These are phyloP conservation scores for Chymomyza amoena DNA, from an alignment of 2,888 invertebrate genomes.

Conservation along the genomic window DNA sequence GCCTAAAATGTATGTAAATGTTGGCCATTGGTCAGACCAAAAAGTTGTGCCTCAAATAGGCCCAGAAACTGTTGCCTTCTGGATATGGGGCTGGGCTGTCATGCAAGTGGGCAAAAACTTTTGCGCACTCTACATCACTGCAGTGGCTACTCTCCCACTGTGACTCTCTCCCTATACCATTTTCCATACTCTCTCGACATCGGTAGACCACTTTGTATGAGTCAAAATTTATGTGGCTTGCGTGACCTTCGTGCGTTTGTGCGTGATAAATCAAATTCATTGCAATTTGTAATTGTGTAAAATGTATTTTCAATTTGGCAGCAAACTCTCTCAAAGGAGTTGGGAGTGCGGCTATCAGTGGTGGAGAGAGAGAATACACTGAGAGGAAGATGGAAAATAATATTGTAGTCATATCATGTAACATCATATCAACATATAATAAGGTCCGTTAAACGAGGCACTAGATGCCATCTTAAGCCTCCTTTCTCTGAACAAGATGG, in stretches of 20 bases:
- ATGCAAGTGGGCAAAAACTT: not conserved
- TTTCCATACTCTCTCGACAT: not conserved
- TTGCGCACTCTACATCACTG: not conserved
- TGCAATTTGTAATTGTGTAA: conserved; percentile 72
- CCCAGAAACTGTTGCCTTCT: conserved; percentile 40
- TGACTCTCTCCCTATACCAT: too few species aligned
- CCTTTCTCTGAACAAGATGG: too few species aligned
- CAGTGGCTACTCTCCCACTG: too few species aligned
- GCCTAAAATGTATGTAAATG: conserved; percentile 41
- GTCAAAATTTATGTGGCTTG: conserved; percentile 62
- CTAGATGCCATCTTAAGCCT: too few species aligned
- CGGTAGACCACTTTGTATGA: not conserved
- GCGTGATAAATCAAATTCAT: conserved; percentile 71
- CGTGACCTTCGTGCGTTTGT: conserved; percentile 66
- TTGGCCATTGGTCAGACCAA: not conserved
- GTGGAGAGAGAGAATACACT: not conserved
- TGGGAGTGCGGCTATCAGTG: not conserved
- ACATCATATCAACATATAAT: too few species aligned
- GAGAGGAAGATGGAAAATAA: not conserved
- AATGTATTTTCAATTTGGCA: conserved; percentile 68
- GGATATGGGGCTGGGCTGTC: not conserved
- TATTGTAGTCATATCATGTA: too few species aligned
- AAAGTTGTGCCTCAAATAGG: conserved; percentile 7
- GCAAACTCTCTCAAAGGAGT: not conserved
- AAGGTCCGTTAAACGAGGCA: too few species aligned